These are phyloP conservation scores for Cochlearius cochlearius DNA, from an alignment of 2,113 vertebrate species.

Conservation along the genomic window DNA sequence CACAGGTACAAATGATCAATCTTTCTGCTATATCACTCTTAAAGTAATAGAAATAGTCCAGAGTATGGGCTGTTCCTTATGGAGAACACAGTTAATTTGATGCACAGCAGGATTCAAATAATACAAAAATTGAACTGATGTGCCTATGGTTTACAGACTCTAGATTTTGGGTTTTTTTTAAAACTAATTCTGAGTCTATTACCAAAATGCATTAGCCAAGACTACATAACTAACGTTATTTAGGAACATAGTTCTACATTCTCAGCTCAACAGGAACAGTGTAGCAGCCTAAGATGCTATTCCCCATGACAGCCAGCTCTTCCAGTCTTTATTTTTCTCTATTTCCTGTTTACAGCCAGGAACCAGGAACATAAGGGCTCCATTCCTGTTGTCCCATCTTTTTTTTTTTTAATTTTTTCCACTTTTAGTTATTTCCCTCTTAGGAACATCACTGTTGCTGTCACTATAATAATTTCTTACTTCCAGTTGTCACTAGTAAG, in stretches of 20 bases:
- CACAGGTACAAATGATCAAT: not conserved
- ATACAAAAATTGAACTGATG: not conserved
- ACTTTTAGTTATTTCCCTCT: not conserved
- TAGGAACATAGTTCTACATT: not conserved
- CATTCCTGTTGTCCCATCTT: not conserved
- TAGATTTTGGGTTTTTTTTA: not conserved
- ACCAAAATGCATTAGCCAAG: not conserved
- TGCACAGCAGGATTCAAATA: slow-evolving; percentile 33
- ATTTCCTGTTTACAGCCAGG: not conserved
- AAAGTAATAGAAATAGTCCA: not conserved
- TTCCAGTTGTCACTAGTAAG: slow-evolving; percentile 62
- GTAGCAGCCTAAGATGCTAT: not conserved
- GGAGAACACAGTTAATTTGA: slow-evolving; percentile 57
- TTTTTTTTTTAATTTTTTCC: not conserved
- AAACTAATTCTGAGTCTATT: not conserved
- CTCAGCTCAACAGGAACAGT: not conserved
- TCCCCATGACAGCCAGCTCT: not conserved
- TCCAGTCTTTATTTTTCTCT: not conserved
- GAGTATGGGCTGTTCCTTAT: slow-evolving; percentile 59
- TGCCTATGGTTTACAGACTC: not conserved
- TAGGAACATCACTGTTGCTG: slow-evolving; percentile 26
- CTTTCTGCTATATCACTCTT: not conserved
- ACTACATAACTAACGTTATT: not conserved
- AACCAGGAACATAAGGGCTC: not conserved
- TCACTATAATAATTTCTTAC: slow-evolving; percentile 37